phyloP scores from a whole-genome alignment of 2,888 invertebrate species.

The Philereme transversata region DNA sequence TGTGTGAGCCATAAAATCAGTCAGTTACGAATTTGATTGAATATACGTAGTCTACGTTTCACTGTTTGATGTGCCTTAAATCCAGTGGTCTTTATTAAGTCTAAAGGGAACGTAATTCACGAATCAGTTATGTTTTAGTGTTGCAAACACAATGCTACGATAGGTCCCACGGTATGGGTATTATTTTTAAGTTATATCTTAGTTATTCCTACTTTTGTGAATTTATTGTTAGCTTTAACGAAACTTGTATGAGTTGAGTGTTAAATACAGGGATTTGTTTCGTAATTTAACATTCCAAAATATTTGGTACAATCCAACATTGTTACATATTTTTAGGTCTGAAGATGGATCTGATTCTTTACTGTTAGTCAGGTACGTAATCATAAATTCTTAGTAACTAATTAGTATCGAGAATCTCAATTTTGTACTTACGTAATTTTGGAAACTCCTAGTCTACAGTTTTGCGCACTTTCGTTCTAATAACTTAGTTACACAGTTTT shows the following conservation, averaged over 20 bases:
- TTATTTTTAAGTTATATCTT: conserved; percentile 12
- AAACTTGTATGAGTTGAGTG: conserved; percentile 13
- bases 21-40: conserved; percentile 11
- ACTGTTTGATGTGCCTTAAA: conserved; percentile 22
- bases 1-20: conserved; percentile 11
- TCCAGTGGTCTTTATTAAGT: conserved; percentile 20
- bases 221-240: conserved; percentile 31
- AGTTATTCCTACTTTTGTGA: conserved; percentile 23
- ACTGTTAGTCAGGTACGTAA: background rate
- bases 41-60: conserved; percentile 1
- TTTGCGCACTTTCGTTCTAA: too few relatives aligned
- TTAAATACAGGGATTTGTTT: conserved; percentile 39
- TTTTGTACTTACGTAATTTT: conserved; percentile 4
- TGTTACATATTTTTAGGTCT: conserved; percentile 4
- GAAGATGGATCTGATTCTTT: conserved; percentile 11
- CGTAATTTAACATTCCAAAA: conserved; percentile 32
- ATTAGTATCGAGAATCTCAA: conserved; percentile 3
- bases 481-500: too few relatives aligned
- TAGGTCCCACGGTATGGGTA: conserved; percentile 12
- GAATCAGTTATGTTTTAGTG: conserved; percentile 12
- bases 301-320: conserved; percentile 19
- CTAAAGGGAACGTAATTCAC: conserved; percentile 2
- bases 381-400: background rate
- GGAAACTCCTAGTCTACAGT: too few relatives aligned
- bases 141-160: conserved; percentile 25